Evolutionary conservation across 2,888 invertebrate genomes (phyloP), one percentile per base, ranked within the genome.

Genomic region (Lutraria lutraria): DNA sequence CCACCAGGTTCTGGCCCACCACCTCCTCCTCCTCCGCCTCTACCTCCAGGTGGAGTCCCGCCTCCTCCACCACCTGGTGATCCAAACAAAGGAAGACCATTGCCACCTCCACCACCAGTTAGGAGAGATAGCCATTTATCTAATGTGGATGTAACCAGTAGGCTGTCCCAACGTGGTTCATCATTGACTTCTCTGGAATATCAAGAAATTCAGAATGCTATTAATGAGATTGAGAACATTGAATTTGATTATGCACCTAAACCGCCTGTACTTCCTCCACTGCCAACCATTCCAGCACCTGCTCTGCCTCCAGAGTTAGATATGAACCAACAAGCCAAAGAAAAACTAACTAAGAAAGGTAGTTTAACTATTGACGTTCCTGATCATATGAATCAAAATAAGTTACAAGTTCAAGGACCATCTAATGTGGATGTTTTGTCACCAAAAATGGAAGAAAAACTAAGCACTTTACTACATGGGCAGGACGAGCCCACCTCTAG

Each of bases 371-470:
- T 91, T 34, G 85, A 89, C 21, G 88, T 92, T 34, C 90, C 90
- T 43, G 89, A 90, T 81, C 86, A 83, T 72, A 21, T 84, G 25
- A 89, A 92, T 76, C 89, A 89, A n/a, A 90, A 91, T 63, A 89
- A 89, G 84, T 85, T 90, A n/a, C 92, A 92, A 81, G 89, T 88
- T 8, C 88, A 87, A 56, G 87, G 83, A 13, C 91, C 91, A 15
- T 82, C 91, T 16, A 90, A 91, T 86, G 89, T 93, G n/a, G 94
- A 93, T 79, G 88, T 87, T n/a, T 86, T 95, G 81, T 95, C 95
- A 43, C 94, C 95, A 1, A 93, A 92, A 63, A 94, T 93, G 83
- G 92, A 93, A 31, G 89, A 93, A 63, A 94, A 94, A 76, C 84
- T 94, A 52, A 91, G 90, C 21, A 89, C 86, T 63, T 72, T 95